phyloP scores from a whole-genome alignment of 2,113 vertebrate species.

The Platanista minor region DNA sequence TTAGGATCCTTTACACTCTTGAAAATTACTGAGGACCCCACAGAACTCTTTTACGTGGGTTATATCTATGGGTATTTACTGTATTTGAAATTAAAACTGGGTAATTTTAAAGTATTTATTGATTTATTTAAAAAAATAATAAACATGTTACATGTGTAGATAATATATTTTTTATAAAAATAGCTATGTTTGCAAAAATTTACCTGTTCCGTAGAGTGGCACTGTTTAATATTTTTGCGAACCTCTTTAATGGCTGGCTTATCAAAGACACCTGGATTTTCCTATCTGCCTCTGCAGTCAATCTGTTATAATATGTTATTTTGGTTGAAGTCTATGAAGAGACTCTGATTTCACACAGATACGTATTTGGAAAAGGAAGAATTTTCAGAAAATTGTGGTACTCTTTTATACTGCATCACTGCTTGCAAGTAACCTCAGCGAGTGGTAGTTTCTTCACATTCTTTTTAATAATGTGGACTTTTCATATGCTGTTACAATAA shows the following conservation, averaged over 20 bases:
- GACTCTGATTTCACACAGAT: not conserved
- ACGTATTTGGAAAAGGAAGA: not conserved
- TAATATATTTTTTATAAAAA: not conserved
- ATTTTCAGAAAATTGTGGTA: not conserved
- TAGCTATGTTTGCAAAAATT: not conserved
- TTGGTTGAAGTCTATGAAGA: not conserved
- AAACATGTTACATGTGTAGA: not conserved
- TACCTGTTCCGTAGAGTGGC: not conserved
- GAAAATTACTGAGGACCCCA: not conserved
- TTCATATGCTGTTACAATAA: not conserved
- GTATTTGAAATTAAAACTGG: not conserved
- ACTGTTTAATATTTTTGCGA: not conserved
- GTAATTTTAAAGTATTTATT: not conserved
- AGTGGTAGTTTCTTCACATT: not conserved
- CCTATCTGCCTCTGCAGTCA: not conserved
- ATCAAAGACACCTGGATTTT: not conserved
- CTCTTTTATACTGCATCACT: not conserved
- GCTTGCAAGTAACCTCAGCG: not conserved
- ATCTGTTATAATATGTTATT: not conserved
- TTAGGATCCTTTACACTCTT: not conserved
- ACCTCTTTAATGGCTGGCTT: not conserved
- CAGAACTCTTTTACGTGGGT: not conserved
- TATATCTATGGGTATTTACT: not conserved
- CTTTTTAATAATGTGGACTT: not conserved
- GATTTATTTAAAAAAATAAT: not conserved